Percentiles rank a stretch among this genome's conserved stretches.
phyloP scores from a whole-genome alignment of 2,888 invertebrate genomes.

The Cephalotes varians region DNA sequence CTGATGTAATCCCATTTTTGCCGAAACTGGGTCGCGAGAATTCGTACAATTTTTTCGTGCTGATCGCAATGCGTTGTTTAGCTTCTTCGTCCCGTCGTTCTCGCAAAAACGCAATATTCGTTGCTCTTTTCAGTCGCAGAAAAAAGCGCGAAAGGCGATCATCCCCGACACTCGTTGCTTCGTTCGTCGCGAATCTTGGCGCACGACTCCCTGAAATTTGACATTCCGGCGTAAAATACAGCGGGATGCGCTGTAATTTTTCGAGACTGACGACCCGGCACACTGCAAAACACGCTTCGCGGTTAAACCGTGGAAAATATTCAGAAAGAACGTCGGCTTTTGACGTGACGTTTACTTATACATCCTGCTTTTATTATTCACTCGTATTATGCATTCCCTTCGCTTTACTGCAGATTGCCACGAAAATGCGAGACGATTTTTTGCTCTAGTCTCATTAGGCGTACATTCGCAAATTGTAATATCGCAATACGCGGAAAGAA shows the following conservation, averaged over 20 bases:
- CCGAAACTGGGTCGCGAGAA: slow-evolving; percentile 29
- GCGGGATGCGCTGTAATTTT: slow-evolving; percentile 34
- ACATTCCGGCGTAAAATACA: slow-evolving; percentile 10
- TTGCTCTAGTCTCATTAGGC: slow-evolving; percentile 13
- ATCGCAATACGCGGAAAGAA: too few relatives aligned
- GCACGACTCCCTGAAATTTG: slow-evolving; percentile 18
- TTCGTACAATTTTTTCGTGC: slow-evolving; percentile 28
- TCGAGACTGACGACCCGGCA: slow-evolving; percentile 28
- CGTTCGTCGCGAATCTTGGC: neutral
- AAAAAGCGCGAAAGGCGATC: neutral
- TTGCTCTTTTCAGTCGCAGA: neutral
- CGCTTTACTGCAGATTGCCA: slow-evolving; percentile 16
- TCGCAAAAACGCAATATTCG: slow-evolving; percentile 5
- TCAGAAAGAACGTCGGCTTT: slow-evolving; percentile 25
- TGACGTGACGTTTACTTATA: slow-evolving; percentile 26
- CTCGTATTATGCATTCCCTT: slow-evolving; percentile 39
- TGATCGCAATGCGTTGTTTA: slow-evolving; percentile 19
- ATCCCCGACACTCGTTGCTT: neutral
- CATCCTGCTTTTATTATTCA: slow-evolving; percentile 36
- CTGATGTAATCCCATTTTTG: slow-evolving; percentile 39
- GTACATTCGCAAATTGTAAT: neutral
- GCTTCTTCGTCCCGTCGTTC: neutral
- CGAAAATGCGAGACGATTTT: neutral
- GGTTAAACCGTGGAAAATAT: slow-evolving; percentile 36
- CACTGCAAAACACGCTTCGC: neutral